Evolutionary conservation across 2,113 vertebrate genomes (phyloP).

Genomic region (Amia ocellicauda): DNA sequence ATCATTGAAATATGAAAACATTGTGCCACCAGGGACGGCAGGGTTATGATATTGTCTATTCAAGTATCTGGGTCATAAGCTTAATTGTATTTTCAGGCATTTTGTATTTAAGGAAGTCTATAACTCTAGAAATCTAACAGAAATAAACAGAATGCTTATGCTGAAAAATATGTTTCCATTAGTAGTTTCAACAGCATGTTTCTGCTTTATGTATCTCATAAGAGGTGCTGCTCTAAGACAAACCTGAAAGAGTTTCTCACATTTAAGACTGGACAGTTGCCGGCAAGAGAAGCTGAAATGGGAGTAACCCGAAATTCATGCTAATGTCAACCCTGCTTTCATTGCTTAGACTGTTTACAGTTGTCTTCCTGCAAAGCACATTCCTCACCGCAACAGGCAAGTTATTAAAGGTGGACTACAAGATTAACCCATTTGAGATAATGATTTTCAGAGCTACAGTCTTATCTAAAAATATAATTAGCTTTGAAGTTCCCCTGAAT

Average conservation of each 20-base stretch:
- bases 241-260: neutral
- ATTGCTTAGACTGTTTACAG: constrained; percentile 39
- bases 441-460: too few species aligned
- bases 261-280: neutral
- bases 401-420: constrained; percentile 33
- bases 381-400: constrained; percentile 2
- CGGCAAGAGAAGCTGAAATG: constrained; percentile 40
- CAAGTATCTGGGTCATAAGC: constrained; percentile 31
- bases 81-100: constrained; percentile 44
- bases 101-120: constrained; percentile 24
- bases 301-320: constrained; percentile 40
- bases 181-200: too few species aligned
- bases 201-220: neutral
- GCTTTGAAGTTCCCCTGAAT: too few species aligned
- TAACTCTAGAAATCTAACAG: constrained; percentile 19
- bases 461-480: too few species aligned
- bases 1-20: constrained; percentile 27
- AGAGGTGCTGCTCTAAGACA: neutral
- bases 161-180: too few species aligned
- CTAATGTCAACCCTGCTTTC: constrained; percentile 44
- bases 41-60: constrained; percentile 25
- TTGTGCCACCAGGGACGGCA: constrained; percentile 15
- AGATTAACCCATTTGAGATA: constrained; percentile 5
- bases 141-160: too few species aligned
- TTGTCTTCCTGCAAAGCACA: constrained; percentile 7